A percentile compares a stretch with the other conserved stretches of the same genome.
phyloP scores from a whole-genome alignment of 2,797 vertebrate species.

The Tenualosa thibaudeaui region DNA sequence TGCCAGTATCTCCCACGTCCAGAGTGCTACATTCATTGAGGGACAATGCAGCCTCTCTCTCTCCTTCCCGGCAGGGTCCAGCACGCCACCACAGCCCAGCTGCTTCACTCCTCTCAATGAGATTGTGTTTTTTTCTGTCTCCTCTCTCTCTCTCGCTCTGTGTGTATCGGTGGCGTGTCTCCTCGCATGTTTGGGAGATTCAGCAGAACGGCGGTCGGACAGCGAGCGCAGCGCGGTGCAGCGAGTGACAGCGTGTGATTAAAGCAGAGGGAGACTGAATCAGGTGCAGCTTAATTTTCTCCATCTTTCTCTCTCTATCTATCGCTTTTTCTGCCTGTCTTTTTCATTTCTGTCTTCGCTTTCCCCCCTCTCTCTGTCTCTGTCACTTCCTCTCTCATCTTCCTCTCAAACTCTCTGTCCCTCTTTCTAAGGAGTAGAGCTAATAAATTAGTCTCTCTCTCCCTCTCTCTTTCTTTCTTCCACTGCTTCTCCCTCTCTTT shows the following conservation, averaged over 20 bases:
- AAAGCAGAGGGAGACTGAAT: conserved; percentile 40
- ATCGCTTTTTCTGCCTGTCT: not conserved
- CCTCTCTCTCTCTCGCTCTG: conserved; percentile 39
- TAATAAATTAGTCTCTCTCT: not conserved
- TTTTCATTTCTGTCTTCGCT: conserved; percentile 14
- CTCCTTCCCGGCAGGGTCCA: conserved; percentile 52
- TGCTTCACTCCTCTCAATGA: not conserved
- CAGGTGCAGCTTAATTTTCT: conserved; percentile 9
- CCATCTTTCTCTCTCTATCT: not conserved
- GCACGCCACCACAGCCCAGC: conserved; percentile 27
- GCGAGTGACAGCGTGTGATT: conserved; percentile 48
- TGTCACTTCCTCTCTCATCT: conserved; percentile 53
- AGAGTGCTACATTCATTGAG: not conserved
- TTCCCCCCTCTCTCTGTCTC: not conserved
- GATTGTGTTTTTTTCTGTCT: conserved; percentile 52
- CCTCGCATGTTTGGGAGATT: conserved; percentile 40
- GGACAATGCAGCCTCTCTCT: conserved; percentile 32
- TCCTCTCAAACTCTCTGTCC: conserved; percentile 36
- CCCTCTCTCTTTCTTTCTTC: not conserved
- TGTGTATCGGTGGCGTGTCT: conserved; percentile 46
- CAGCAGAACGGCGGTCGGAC: conserved; percentile 50
- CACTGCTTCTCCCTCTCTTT: conserved; percentile 27
- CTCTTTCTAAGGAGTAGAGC: conserved; percentile 46
- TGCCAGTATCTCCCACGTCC: conserved; percentile 59
- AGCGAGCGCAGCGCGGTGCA: not conserved